A percentile compares a stretch with the other conserved stretches of the same genome.
phyloP scores from a whole-genome alignment of 2,888 invertebrate genomes.

The Apocheima hispidaria region DNA sequence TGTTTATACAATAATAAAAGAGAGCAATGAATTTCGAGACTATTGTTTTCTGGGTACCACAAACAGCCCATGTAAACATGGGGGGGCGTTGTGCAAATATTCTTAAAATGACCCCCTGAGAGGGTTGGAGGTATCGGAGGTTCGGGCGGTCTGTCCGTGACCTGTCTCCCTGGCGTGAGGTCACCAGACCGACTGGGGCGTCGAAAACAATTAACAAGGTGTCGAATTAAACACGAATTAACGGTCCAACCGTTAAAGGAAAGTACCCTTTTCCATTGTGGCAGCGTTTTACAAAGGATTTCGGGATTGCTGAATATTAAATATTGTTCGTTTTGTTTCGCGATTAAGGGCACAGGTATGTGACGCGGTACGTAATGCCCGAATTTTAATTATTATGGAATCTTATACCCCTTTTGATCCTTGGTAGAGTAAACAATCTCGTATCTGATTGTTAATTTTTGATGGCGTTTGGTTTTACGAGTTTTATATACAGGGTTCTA shows the following conservation, averaged over 20 bases:
- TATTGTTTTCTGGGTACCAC: conserved; percentile 85
- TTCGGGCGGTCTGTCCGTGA: conserved; percentile 68
- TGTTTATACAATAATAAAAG: conserved; percentile 86
- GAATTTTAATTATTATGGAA: conserved; percentile 61
- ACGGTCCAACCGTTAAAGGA: conserved; percentile 83
- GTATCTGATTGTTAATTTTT: conserved; percentile 44
- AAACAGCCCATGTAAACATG: conserved; percentile 84
- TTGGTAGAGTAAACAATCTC: conserved; percentile 38
- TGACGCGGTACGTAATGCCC: conserved; percentile 59
- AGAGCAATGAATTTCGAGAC: conserved; percentile 85
- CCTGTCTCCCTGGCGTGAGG: conserved; percentile 69
- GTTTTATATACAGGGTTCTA: not conserved
- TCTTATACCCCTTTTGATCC: conserved; percentile 48
- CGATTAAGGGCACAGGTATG: conserved; percentile 71
- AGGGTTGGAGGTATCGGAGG: conserved; percentile 66
- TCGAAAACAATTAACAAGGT: conserved; percentile 86
- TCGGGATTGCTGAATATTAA: conserved; percentile 84
- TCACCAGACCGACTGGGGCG: conserved; percentile 83
- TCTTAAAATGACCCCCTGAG: conserved; percentile 82
- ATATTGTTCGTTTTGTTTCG: conserved; percentile 81
- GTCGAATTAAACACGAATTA: conserved; percentile 86
- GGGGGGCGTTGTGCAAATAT: conserved; percentile 81
- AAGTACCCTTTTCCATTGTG: conserved; percentile 84
- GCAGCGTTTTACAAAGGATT: conserved; percentile 80
- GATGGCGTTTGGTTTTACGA: conserved; percentile 31